Conservation (phyloP, 2,797 vertebrate genomes). For the Cryptoprocta ferox region DNA sequence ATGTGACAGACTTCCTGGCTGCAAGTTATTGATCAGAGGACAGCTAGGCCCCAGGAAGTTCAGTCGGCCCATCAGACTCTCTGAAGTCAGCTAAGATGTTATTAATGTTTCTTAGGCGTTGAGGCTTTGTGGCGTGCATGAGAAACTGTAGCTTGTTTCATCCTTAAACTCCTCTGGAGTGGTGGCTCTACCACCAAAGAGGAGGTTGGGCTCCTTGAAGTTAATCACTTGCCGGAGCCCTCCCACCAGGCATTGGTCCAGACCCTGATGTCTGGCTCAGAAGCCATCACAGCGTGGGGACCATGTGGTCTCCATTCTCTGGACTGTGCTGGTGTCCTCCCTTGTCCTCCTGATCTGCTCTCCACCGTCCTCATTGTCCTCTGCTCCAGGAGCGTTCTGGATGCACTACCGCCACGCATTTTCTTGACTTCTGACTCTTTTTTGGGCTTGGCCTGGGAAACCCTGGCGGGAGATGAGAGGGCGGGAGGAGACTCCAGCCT, state of each 20-base stretch:
- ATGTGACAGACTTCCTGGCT: background rate
- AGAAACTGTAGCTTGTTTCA: background rate
- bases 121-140: background rate
- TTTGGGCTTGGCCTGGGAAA: background rate
- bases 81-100: background rate
- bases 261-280: background rate
- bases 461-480: background rate
- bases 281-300: background rate
- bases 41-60: accelerated
- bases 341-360: too few relatives aligned
- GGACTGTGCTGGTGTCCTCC: background rate
- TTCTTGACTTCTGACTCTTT: background rate
- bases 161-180: background rate
- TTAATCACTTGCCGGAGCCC: background rate
- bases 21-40: background rate
- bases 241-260: background rate
- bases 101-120: background rate
- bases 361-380: background rate
- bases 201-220: background rate
- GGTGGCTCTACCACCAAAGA: background rate
- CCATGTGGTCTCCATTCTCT: background rate
- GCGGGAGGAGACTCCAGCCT: background rate
- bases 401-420: too few relatives aligned
- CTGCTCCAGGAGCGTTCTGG: background rate
- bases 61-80: background rate